These are phyloP conservation scores for Brachionus koreanus DNA, from an alignment of 1,140 invertebrate genomes.

Conservation along the genomic window DNA sequence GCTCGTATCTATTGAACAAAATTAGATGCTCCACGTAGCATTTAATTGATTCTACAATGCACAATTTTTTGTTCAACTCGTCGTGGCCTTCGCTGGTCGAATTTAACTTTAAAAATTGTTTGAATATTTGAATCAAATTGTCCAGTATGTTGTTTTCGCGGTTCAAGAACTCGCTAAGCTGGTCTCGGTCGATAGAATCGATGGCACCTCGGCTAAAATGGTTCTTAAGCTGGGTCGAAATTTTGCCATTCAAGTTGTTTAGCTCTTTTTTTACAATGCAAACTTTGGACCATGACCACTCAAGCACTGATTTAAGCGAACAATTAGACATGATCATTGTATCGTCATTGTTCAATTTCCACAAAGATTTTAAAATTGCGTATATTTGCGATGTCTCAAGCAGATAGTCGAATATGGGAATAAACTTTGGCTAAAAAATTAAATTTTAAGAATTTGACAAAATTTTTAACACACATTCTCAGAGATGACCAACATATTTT, in stretches of 20 bases:
- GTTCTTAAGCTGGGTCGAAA: background rate
- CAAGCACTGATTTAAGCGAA: background rate
- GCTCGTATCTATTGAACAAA: conserved; percentile 14
- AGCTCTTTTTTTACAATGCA: background rate
- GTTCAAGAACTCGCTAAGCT: background rate
- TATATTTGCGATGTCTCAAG: conserved; percentile 16
- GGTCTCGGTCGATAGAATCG: background rate
- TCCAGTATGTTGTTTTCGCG: conserved; percentile 13
- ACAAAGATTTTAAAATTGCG: background rate
- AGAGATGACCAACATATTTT: too few relatives aligned
- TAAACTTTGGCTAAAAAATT: conserved; percentile 5
- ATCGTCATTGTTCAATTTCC: background rate
- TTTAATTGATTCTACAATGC: background rate
- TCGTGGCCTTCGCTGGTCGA: background rate
- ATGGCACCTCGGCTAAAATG: background rate
- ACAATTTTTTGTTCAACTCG: conserved; percentile 1
- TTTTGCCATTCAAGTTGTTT: background rate
- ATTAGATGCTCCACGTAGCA: conserved; percentile 7
- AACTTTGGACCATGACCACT: conserved; percentile 19
- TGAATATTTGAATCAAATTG: conserved; percentile 33
- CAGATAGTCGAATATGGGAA: conserved; percentile 21
- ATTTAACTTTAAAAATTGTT: background rate
- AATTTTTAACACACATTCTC: too few relatives aligned
- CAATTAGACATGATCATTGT: background rate
- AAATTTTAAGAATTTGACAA: too few relatives aligned